A percentile compares a stretch with the other conserved stretches of the same genome.
Conservation (phyloP, 2,113 vertebrate genomes). For the Meriones unguiculatus region DNA sequence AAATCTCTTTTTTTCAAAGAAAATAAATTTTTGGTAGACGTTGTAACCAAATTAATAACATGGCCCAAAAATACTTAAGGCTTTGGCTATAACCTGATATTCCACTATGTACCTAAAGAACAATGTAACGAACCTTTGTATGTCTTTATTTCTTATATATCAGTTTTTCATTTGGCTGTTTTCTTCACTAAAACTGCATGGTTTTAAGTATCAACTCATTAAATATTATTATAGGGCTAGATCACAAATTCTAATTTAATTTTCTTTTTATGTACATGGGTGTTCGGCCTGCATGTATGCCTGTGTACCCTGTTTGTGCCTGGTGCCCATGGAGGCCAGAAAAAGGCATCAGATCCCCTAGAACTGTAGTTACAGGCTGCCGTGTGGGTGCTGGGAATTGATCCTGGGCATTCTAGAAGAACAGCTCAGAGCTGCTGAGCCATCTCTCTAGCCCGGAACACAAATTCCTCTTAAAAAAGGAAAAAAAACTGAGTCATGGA, state of each 20-base stretch:
- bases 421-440: neutral
- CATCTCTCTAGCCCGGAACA: neutral
- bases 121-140: neutral
- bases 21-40: neutral
- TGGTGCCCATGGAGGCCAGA: neutral
- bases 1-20: neutral
- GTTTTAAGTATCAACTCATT: constrained; percentile 36
- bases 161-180: neutral
- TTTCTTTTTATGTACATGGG: neutral
- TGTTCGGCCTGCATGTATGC: neutral
- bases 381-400: neutral
- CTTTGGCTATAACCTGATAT: neutral
- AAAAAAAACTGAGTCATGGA: constrained; percentile 1
- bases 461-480: constrained; percentile 45
- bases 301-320: neutral
- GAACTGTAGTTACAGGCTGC: neutral
- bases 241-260: neutral
- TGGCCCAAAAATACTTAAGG: neutral
- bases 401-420: neutral
- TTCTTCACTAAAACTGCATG: neutral
- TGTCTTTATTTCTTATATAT: neutral
- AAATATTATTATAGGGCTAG: neutral
- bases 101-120: neutral
- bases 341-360: neutral
- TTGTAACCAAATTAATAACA: neutral